Percentiles rank a stretch among this genome's conserved stretches.
Conservation (phyloP, 2,113 vertebrate genomes). For the Oreochromis spilurus region DNA sequence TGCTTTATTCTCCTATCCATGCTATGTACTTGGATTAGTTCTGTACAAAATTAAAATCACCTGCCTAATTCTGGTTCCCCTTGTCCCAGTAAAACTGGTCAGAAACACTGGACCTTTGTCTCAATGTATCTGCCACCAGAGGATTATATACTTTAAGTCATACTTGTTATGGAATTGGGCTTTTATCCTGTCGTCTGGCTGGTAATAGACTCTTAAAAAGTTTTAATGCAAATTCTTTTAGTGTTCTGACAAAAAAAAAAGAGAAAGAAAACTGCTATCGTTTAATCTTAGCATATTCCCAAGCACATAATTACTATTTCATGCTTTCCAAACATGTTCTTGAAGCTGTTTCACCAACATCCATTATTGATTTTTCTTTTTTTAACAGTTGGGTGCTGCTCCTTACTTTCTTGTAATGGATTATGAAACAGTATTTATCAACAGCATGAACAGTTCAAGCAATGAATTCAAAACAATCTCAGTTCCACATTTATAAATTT, state of each 20-base stretch:
- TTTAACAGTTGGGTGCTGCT: neutral
- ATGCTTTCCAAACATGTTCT: neutral
- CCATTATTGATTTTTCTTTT: neutral
- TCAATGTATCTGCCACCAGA: neutral
- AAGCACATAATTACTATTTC: neutral
- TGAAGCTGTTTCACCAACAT: neutral
- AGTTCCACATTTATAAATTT: neutral
- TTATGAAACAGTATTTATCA: neutral
- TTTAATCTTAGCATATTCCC: neutral
- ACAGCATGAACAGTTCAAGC: neutral
- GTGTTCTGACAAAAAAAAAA: neutral
- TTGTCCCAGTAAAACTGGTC: neutral
- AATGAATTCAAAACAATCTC: neutral
- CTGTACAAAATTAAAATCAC: neutral
- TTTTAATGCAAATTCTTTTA: neutral
- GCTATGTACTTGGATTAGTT: neutral
- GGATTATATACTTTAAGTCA: neutral
- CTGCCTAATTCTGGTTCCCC: neutral
- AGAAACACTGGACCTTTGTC: neutral
- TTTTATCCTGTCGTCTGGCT: neutral
- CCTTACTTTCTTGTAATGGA: neutral
- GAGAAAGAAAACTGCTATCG: neutral
- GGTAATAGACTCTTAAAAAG: accelerated
- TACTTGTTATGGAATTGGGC: neutral
- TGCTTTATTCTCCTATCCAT: neutral